Conservation (phyloP, 2,888 invertebrate species). For the Vesta saturnalis region DNA sequence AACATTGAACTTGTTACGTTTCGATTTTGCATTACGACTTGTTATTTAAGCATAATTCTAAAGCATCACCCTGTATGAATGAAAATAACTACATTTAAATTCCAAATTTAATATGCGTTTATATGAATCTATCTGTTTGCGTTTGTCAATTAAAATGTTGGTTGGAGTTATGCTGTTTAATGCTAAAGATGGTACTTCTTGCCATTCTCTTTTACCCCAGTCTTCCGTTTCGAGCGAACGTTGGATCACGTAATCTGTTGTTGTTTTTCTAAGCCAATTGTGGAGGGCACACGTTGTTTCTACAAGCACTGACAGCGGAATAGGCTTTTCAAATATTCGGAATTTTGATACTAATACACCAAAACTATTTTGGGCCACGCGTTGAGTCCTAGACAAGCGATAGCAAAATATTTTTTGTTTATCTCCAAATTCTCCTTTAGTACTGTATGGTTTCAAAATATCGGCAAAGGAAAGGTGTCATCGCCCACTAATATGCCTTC, state of each 20-base stretch:
- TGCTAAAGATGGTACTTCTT: conserved; percentile 3
- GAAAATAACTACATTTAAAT: too few relatives aligned
- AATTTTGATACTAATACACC: background rate
- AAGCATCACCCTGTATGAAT: too few relatives aligned
- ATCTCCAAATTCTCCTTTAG: conserved; percentile 2
- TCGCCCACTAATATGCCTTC: background rate
- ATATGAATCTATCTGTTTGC: too few relatives aligned
- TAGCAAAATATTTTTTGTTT: conserved; percentile 10
- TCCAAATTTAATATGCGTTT: too few relatives aligned
- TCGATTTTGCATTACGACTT: too few relatives aligned
- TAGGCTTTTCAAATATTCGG: conserved; percentile 1
- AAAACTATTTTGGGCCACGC: conserved; percentile 7
- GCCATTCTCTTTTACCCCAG: background rate
- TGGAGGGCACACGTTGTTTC: background rate
- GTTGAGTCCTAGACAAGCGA: background rate
- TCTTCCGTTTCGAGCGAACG: background rate
- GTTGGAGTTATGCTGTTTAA: background rate
- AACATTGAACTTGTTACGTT: too few relatives aligned
- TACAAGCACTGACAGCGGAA: background rate
- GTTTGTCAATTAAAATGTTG: too few relatives aligned
- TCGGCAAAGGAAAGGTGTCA: too few relatives aligned
- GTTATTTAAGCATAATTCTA: too few relatives aligned
- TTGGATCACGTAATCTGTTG: conserved; percentile 2
- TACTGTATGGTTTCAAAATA: conserved; percentile 2
- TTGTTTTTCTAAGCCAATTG: too few relatives aligned